Evolutionary conservation across 2,113 vertebrate genomes (phyloP), one percentile per base, ranked within the genome.

Genomic region (Pseudopodoces humilis): DNA sequence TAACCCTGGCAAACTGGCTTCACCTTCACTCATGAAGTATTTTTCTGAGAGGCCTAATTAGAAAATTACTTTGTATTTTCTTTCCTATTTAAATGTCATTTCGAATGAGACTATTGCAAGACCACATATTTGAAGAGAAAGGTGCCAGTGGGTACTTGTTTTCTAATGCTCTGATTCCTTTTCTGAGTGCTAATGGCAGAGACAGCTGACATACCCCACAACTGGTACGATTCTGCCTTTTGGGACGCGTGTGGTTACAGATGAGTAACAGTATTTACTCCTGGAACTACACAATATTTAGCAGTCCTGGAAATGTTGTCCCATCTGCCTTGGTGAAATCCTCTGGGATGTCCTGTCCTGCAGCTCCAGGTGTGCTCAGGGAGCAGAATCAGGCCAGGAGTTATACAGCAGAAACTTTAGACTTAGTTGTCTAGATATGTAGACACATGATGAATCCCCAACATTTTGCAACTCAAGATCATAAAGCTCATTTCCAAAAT

Each of bases 171-270:
- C 33, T 23, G 22, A 71, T 65, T 60, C 22, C 21, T 56, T 76
- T 41, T 80, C 33, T 50, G n/a, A 43, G 17, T 19, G 3, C 9
- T 35, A 55, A 77, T 8, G n/a, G 14, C 28, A 70, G 14, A 23
- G 28, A 58, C 35, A 83, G n/a, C 12, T 72, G 49, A 41, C 35
- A 37, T 7, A 43, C 3, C 35, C 4, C 1, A 2, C 15, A 80
- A 30, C 14, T 27, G 27, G 5, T 16, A 44, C 0, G 0, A 33
- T 28, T 41, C 58, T 87, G 15, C 24, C n/a, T 47, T 85, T 86
- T 2, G 1, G 28, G 52, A 43, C 44, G 56, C 0, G 0, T 23
- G 10, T 17, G 8, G 6, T 28, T 59, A 69, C 53, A 72, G 17
- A 47, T 11, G 47, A 77, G 39, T 39, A 80, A 21, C 21, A 27